Conservation (phyloP, 2,113 vertebrate species). For the Leucosticte australis region DNA sequence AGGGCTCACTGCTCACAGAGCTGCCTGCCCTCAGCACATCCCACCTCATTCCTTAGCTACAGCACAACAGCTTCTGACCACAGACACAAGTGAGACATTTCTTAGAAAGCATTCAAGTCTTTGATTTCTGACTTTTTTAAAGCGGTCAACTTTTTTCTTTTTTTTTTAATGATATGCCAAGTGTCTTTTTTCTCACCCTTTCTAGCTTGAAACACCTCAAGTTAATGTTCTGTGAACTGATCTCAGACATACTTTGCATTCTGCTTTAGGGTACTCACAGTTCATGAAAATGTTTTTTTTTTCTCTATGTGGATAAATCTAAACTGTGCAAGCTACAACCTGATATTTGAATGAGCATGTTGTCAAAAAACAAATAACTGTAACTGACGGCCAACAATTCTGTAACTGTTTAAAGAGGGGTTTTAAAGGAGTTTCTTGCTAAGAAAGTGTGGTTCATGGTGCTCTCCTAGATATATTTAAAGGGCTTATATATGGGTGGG, state of each 20-base stretch:
- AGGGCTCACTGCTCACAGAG: background rate
- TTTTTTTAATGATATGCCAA: background rate
- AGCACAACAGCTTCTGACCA: background rate
- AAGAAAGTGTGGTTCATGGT: background rate
- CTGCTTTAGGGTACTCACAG: background rate
- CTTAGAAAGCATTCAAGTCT: background rate
- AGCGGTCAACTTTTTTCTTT: background rate
- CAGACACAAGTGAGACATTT: background rate
- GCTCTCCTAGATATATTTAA: background rate
- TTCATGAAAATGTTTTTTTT: background rate
- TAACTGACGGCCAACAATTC: background rate
- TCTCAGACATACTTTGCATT: background rate
- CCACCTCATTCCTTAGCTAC: background rate
- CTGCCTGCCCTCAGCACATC: rapidly evolving
- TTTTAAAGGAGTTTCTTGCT: background rate
- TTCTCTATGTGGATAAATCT: background rate
- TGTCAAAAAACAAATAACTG: background rate
- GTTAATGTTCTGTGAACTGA: background rate
- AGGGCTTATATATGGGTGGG: background rate
- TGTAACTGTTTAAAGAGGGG: background rate
- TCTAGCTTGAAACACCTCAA: background rate
- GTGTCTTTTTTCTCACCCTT: background rate
- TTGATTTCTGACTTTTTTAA: background rate
- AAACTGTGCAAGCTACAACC: background rate
- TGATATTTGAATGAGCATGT: background rate